phyloP scores from a whole-genome alignment of 2,888 invertebrate genomes.

The Ennomos fuscantarius region DNA sequence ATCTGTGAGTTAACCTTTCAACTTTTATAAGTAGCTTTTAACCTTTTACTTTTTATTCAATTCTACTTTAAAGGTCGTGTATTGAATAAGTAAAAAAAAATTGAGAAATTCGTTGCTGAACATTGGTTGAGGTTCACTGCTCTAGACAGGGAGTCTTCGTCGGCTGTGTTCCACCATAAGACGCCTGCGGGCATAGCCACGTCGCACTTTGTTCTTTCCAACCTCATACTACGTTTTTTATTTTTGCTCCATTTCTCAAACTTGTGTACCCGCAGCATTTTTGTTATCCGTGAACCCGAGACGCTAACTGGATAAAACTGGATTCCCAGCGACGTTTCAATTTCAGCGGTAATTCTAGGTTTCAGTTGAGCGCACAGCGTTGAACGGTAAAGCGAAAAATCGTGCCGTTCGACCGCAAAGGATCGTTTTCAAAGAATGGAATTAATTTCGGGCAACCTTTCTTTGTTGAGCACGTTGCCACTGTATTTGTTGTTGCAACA shows the following conservation, averaged over 20 bases:
- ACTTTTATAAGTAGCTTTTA: too few relatives aligned
- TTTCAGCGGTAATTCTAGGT: slow-evolving; percentile 36
- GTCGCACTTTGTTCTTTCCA: slow-evolving; percentile 38
- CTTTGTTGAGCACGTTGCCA: slow-evolving; percentile 13
- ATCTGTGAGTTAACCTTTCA: too few relatives aligned
- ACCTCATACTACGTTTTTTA: slow-evolving; percentile 17
- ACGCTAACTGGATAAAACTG: slow-evolving; percentile 43
- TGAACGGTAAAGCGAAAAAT: slow-evolving; percentile 23
- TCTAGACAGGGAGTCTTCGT: slow-evolving; percentile 9
- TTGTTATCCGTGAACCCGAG: slow-evolving; percentile 35
- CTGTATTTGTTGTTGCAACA: slow-evolving; percentile 12
- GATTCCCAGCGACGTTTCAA: slow-evolving; percentile 36
- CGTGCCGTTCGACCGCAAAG: slow-evolving; percentile 27
- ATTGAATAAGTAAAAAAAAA: too few relatives aligned
- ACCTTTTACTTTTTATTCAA: too few relatives aligned
- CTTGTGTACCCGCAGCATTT: slow-evolving; percentile 38
- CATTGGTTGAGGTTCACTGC: slow-evolving; percentile 1
- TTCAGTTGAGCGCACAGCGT: slow-evolving; percentile 25
- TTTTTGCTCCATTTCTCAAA: slow-evolving; percentile 40
- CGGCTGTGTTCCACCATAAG: slow-evolving; percentile 16
- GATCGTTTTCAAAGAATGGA: slow-evolving; percentile 23
- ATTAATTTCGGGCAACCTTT: slow-evolving; percentile 24
- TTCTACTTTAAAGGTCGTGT: too few relatives aligned
- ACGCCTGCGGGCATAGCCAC: slow-evolving; percentile 36
- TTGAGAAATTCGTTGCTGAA: neutral